These are phyloP conservation scores for Camelus dromedarius DNA, from an alignment of 2,113 vertebrate species.

Conservation along the genomic window DNA sequence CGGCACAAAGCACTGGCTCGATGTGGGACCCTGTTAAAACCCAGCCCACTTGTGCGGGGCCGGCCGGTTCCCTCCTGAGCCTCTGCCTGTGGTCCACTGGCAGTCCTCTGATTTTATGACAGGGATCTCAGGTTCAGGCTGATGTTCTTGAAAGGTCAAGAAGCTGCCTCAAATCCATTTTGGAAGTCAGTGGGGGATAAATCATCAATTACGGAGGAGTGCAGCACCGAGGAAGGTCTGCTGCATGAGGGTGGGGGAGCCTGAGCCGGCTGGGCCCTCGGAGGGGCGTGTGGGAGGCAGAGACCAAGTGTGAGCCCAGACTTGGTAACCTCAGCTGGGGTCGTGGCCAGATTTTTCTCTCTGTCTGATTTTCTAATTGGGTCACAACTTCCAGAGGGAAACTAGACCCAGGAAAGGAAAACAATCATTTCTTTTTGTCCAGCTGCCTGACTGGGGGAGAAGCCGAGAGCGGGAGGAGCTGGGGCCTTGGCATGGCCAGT, in stretches of 20 bases:
- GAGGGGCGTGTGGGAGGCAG: not conserved
- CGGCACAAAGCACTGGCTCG: not conserved
- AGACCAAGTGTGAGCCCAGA: not conserved
- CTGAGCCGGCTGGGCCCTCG: fast-evolving
- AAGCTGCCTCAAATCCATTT: constrained; percentile 57
- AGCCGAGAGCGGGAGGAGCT: not conserved
- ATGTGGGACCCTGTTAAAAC: not conserved
- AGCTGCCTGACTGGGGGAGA: not conserved
- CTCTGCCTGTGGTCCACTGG: not conserved
- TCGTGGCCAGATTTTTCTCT: constrained; percentile 45
- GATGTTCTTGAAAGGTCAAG: constrained; percentile 52
- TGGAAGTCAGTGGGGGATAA: constrained; percentile 44
- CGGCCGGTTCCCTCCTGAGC: not conserved
- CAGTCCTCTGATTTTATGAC: not conserved
- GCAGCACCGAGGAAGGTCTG: not conserved
- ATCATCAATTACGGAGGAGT: not conserved
- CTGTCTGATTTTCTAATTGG: constrained; percentile 64
- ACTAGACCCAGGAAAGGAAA: constrained; percentile 44
- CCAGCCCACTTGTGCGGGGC: fast-evolving
- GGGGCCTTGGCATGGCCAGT: fast-evolving
- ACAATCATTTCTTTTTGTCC: constrained; percentile 4
- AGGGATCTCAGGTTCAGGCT: not conserved
- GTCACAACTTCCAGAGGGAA: constrained; percentile 65
- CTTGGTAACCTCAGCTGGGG: not conserved
- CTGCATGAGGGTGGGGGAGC: not conserved